phyloP scores from a whole-genome alignment of 2,113 vertebrate species.

The Dunckerocampus dactyliophorus region DNA sequence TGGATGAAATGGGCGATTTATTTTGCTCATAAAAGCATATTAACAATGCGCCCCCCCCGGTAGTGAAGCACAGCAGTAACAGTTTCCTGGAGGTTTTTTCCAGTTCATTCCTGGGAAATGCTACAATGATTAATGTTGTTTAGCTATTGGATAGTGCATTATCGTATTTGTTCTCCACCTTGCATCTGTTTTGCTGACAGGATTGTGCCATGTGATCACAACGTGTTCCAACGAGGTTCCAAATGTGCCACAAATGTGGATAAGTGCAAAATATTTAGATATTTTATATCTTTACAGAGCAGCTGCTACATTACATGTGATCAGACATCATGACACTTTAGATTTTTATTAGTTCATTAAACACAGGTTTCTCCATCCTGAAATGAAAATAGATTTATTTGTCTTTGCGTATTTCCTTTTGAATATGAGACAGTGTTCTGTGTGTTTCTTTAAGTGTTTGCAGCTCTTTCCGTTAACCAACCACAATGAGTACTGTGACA shows the following conservation, averaged over 20 bases:
- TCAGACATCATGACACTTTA: too few relatives aligned
- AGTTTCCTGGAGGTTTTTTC: slow-evolving; percentile 8
- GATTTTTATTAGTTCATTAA: too few relatives aligned
- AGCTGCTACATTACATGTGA: too few relatives aligned
- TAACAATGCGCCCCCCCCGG: slow-evolving; percentile 10
- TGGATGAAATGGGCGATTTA: background rate
- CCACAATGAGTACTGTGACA: background rate
- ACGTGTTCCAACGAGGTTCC: background rate
- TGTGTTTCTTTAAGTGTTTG: background rate
- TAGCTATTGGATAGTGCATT: slow-evolving; percentile 11
- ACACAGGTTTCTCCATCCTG: too few relatives aligned
- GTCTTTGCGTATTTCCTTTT: slow-evolving; percentile 24
- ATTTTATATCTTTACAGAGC: too few relatives aligned
- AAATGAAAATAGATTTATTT: background rate
- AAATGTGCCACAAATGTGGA: too few relatives aligned
- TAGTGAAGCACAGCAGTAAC: slow-evolving; percentile 9
- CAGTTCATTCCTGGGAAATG: slow-evolving; percentile 17
- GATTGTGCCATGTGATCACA: slow-evolving; percentile 20
- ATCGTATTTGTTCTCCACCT: slow-evolving; percentile 34
- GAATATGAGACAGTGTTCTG: slow-evolving; percentile 7
- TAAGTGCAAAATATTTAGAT: too few relatives aligned
- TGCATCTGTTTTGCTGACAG: slow-evolving; percentile 18
- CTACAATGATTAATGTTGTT: slow-evolving; percentile 24
- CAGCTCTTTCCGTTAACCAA: too few relatives aligned
- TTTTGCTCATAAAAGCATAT: slow-evolving; percentile 17